phyloP scores from a whole-genome alignment of 2,888 invertebrate genomes.

The Volucella inflata region DNA sequence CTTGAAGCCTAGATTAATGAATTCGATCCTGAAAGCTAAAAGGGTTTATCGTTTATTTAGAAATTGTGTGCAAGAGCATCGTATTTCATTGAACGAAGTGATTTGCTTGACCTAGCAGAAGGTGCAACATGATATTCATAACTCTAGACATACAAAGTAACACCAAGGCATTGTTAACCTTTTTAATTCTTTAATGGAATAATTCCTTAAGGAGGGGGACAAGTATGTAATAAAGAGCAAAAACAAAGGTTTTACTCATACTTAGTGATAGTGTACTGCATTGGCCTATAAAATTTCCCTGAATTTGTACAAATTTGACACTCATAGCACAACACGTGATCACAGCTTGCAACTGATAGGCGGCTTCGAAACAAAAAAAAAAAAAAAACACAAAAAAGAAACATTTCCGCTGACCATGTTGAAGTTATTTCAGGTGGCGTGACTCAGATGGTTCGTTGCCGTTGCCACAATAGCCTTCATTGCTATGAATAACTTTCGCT shows the following conservation, averaged over 20 bases:
- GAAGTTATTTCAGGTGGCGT: slow-evolving; percentile 36
- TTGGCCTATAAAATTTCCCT: slow-evolving; percentile 35
- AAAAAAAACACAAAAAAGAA: neutral
- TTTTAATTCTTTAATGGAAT: slow-evolving; percentile 26
- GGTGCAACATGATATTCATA: slow-evolving; percentile 49
- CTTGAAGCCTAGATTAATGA: slow-evolving; percentile 45
- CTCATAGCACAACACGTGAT: slow-evolving; percentile 27
- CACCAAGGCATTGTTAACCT: neutral
- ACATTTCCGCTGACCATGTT: slow-evolving; percentile 5
- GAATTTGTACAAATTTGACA: slow-evolving; percentile 18
- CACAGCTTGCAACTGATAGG: neutral
- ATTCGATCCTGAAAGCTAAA: slow-evolving; percentile 58
- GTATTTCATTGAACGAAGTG: slow-evolving; percentile 58
- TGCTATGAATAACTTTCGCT: slow-evolving; percentile 22
- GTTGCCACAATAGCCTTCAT: slow-evolving; percentile 34
- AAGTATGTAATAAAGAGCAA: neutral
- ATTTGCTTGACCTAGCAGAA: slow-evolving; percentile 62
- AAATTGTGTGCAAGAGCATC: slow-evolving; percentile 37
- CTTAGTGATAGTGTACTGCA: neutral
- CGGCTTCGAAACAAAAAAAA: neutral
- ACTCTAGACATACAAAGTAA: neutral
- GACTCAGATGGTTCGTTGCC: slow-evolving; percentile 63
- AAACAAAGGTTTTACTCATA: neutral
- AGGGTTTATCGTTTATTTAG: slow-evolving; percentile 50
- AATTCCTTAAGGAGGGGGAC: neutral